Percentiles rank a stretch among this genome's conserved stretches.
Conservation (phyloP, 2,113 vertebrate genomes). For the Mirza zaza region DNA sequence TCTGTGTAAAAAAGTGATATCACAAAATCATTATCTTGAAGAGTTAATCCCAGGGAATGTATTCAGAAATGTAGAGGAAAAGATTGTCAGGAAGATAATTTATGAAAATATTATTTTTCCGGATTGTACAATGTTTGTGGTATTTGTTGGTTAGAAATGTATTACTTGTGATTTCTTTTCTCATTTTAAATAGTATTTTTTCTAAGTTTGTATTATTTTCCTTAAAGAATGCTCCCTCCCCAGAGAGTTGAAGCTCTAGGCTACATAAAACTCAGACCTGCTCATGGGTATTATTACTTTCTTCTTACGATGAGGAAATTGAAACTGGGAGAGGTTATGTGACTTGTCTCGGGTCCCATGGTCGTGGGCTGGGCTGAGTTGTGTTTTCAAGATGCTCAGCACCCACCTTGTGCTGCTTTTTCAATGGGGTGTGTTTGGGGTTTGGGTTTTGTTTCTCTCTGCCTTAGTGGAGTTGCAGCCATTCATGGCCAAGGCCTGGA, state of each 20-base stretch:
- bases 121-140: not conserved
- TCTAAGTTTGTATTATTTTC: not conserved
- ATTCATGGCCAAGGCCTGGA: not conserved
- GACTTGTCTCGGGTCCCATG: not conserved
- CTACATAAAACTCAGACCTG: not conserved
- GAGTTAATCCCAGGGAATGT: not conserved
- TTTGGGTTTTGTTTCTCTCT: not conserved
- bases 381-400: not conserved
- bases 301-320: not conserved
- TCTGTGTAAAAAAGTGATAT: not conserved
- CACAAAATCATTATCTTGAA: not conserved
- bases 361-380: not conserved
- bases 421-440: rapidly evolving
- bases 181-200: not conserved
- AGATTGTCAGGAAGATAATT: not conserved
- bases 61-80: not conserved
- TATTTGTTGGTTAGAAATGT: not conserved
- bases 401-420: rapidly evolving
- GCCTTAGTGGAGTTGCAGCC: not conserved
- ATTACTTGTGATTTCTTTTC: not conserved
- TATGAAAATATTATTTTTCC: constrained; percentile 6
- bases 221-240: not conserved
- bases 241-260: not conserved
- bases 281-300: not conserved
- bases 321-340: not conserved